Percentiles rank a stretch among this genome's conserved stretches.
These are phyloP conservation scores for Tenualosa thibaudeaui DNA, from an alignment of 2,797 vertebrate genomes.

Conservation along the genomic window DNA sequence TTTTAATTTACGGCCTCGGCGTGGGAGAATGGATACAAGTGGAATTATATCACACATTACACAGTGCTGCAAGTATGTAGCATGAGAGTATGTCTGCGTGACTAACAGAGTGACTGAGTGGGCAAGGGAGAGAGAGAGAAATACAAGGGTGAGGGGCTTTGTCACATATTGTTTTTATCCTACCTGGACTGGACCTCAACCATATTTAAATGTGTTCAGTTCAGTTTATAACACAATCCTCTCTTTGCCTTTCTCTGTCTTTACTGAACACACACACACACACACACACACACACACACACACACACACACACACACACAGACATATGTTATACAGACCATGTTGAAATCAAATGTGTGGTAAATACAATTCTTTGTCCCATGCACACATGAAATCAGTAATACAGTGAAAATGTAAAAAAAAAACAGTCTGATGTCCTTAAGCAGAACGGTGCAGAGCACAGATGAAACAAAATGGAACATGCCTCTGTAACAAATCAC, in stretches of 20 bases:
- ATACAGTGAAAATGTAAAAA: constrained; percentile 25
- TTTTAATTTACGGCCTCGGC: constrained; percentile 61
- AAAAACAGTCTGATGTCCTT: constrained; percentile 34
- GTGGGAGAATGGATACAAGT: constrained; percentile 60
- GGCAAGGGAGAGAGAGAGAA: neutral
- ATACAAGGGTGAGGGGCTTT: constrained; percentile 25
- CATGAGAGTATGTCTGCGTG: neutral
- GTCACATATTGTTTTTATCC: neutral
- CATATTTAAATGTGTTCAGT: neutral
- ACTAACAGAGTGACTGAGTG: neutral
- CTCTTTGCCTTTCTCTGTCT: constrained; percentile 28
- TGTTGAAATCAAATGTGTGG: constrained; percentile 56
- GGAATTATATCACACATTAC: constrained; percentile 59
- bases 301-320: constrained; percentile 38
- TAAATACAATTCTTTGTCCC: neutral
- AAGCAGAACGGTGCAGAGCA: constrained; percentile 51
- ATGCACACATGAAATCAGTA: constrained; percentile 16
- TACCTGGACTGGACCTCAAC: constrained; percentile 1
- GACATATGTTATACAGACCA: constrained; percentile 44
- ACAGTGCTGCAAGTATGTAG: constrained; percentile 50
- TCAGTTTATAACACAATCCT: constrained; percentile 45
- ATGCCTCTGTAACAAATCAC: constrained; percentile 66
- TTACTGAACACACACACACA: constrained; percentile 46
- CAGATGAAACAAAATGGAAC: constrained; percentile 51
- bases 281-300: constrained; percentile 39